phyloP scores from a whole-genome alignment of 1,140 invertebrate species.

The Platyscapa corneri region DNA sequence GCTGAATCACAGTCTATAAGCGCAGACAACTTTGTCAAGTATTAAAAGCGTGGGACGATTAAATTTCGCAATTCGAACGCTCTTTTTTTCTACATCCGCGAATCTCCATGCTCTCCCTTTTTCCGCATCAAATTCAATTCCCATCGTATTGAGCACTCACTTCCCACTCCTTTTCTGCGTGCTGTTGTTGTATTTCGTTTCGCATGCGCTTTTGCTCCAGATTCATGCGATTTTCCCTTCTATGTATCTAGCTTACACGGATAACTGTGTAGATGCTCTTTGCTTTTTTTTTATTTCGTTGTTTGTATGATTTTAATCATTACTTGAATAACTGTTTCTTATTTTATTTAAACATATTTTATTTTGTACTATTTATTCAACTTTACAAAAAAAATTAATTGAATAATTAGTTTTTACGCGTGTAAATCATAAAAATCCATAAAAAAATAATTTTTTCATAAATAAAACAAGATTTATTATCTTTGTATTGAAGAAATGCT shows the following conservation, averaged over 20 bases:
- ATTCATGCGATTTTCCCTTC: constrained; percentile 15
- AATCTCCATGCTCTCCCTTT: background rate
- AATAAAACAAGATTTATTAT: too few species aligned
- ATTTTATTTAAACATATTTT: too few species aligned
- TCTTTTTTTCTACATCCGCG: constrained; percentile 22
- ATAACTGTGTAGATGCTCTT: background rate
- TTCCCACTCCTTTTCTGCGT: background rate
- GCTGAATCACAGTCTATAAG: background rate
- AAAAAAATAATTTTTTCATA: too few species aligned
- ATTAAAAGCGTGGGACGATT: constrained; percentile 51
- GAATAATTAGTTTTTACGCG: too few species aligned
- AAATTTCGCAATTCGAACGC: constrained; percentile 38
- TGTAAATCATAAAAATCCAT: too few species aligned
- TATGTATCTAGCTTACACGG: background rate
- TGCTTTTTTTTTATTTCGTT: background rate
- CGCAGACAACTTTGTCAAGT: background rate
- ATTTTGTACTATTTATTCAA: background rate
- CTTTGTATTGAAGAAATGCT: too few species aligned
- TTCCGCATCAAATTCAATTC: constrained; percentile 3
- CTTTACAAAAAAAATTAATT: too few species aligned
- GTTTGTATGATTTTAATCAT: background rate
- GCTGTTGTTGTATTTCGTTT: background rate
- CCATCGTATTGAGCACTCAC: constrained; percentile 7
- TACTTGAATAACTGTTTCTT: too few species aligned
- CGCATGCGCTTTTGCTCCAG: constrained; percentile 32